Conservation (phyloP, 2,797 vertebrate species). For the Chanos chanos region DNA sequence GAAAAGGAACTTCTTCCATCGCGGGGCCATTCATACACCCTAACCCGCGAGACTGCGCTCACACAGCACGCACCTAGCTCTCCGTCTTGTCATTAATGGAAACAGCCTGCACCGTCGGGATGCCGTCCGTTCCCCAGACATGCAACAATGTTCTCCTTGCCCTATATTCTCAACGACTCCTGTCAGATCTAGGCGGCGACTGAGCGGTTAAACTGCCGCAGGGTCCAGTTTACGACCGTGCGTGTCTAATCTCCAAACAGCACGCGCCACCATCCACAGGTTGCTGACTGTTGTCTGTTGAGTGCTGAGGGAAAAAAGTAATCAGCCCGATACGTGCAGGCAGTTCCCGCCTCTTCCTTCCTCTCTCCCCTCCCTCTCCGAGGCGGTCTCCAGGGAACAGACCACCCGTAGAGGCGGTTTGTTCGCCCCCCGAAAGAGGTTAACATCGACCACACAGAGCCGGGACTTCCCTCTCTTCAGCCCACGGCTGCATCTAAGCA, state of each 20-base stretch:
- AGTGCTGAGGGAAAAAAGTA: slow-evolving; percentile 62
- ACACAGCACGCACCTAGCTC: slow-evolving; percentile 53
- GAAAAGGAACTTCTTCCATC: slow-evolving; percentile 89
- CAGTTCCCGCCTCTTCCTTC: slow-evolving; percentile 33
- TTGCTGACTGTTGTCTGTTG: slow-evolving; percentile 60
- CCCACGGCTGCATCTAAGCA: slow-evolving; percentile 27
- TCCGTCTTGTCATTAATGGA: slow-evolving; percentile 43
- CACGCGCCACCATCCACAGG: slow-evolving; percentile 64
- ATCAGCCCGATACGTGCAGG: slow-evolving; percentile 37
- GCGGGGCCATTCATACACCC: slow-evolving; percentile 88
- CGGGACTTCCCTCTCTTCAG: slow-evolving; percentile 44
- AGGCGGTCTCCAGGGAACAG: slow-evolving; percentile 64
- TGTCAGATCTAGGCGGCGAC: too few species aligned
- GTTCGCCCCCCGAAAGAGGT: slow-evolving; percentile 32
- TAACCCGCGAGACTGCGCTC: slow-evolving; percentile 20
- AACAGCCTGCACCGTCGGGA: slow-evolving; percentile 42
- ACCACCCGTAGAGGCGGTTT: slow-evolving; percentile 55
- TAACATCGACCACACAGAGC: slow-evolving; percentile 27
- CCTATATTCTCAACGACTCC: too few species aligned
- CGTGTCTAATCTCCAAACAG: slow-evolving; percentile 54
- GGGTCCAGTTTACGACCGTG: slow-evolving; percentile 17
- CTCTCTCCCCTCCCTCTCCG: slow-evolving; percentile 23
- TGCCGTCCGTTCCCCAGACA: slow-evolving; percentile 43
- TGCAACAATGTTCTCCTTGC: too few species aligned
- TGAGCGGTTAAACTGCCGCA: slow-evolving; percentile 24